Conservation (phyloP, 1,140 invertebrate species). For the Trichonephila clavata region DNA sequence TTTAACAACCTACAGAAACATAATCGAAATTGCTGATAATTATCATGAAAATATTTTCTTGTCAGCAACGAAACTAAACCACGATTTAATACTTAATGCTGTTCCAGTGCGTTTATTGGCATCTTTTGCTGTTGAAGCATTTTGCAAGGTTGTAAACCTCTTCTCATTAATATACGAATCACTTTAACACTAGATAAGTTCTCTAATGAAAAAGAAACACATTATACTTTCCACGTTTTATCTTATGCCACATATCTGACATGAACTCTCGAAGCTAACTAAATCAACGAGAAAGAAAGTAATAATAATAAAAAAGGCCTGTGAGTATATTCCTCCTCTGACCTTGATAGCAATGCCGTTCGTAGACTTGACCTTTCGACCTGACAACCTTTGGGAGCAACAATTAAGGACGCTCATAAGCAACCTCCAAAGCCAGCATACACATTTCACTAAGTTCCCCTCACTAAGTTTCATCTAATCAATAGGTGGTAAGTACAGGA, state of each 20-base stretch:
- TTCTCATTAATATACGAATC: neutral
- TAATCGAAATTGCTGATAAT: too few relatives aligned
- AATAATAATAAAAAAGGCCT: neutral
- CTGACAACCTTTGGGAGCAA: constrained; percentile 22
- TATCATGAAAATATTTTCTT: too few relatives aligned
- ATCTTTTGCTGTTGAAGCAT: neutral
- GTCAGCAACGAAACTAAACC: too few relatives aligned
- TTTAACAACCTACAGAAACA: too few relatives aligned
- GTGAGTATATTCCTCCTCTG: neutral
- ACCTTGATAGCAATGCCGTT: constrained; percentile 57
- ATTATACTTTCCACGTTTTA: constrained; percentile 1
- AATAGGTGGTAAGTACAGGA: constrained; percentile 65
- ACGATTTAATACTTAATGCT: too few relatives aligned
- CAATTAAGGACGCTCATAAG: constrained; percentile 53
- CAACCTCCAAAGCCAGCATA: constrained; percentile 25
- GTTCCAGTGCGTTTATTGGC: neutral
- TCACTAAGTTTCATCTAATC: constrained; percentile 48
- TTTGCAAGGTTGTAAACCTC: neutral
- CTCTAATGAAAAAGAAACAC: neutral
- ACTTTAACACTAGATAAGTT: neutral
- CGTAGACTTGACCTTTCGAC: constrained; percentile 11
- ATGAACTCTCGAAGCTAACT: neutral
- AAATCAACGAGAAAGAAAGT: neutral
- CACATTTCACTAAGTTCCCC: constrained; percentile 35
- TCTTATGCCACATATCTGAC: neutral